Percentiles rank a stretch among this genome's conserved stretches.
Conservation (phyloP, 2,113 vertebrate genomes). For the Pygoscelis adeliae region DNA sequence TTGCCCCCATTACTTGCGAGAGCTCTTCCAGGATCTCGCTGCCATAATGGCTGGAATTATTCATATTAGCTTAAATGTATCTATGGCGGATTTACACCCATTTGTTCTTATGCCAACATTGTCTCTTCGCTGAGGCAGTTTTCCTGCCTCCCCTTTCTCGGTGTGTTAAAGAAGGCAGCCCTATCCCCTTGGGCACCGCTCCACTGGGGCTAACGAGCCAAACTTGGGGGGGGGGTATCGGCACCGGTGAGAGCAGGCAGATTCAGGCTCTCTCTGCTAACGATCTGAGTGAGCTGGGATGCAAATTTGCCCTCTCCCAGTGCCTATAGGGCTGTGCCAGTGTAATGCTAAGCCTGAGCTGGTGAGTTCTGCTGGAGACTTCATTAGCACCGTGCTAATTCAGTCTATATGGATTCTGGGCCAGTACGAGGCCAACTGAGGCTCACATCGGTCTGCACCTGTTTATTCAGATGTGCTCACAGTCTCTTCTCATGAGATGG, state of each 20-base stretch:
- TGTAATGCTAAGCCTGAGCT: background rate
- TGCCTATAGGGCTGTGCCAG: background rate
- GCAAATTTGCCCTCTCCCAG: background rate
- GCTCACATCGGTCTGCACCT: background rate
- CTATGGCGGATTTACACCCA: background rate
- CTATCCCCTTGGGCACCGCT: background rate
- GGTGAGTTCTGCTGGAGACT: constrained; percentile 23
- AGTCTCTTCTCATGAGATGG: background rate
- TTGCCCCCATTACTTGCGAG: background rate
- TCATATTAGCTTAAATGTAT: background rate
- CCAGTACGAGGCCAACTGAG: background rate
- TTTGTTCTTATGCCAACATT: background rate
- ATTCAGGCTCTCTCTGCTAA: background rate
- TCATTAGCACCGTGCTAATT: constrained; percentile 19
- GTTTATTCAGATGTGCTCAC: constrained; percentile 30
- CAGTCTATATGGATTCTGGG: background rate
- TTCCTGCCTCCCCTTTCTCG: background rate
- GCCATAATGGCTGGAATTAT: background rate
- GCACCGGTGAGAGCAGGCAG: background rate
- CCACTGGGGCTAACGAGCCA: background rate
- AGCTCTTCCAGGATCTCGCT: background rate
- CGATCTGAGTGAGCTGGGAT: background rate
- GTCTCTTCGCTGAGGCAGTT: background rate
- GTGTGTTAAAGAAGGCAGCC: background rate
- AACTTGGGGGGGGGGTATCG: fast-evolving